Evolutionary conservation across 2,113 vertebrate species (phyloP), one percentile per base, ranked within the genome.

Genomic region (Syngnathus floridae): DNA sequence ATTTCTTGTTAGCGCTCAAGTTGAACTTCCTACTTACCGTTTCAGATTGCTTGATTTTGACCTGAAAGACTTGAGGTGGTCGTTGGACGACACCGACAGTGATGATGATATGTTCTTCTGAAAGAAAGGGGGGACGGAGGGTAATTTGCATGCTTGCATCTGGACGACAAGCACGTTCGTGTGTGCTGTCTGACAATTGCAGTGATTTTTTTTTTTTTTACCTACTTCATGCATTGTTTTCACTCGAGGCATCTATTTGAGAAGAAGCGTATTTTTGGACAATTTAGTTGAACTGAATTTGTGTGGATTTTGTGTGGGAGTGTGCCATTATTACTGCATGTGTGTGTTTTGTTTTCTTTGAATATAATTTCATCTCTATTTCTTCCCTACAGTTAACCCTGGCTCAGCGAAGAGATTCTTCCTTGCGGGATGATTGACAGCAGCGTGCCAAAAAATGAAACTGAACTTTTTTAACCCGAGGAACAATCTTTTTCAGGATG

Each of bases 31-130:
- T 91, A 91, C 72, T 58, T 82, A 17, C 90, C 86, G 56, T 98
- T 99, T 79, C 95, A 99, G 97, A 90, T 90, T 95, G 86, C 91
- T 99, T 93, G 95, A 94, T 87, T 92, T 98, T 93, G 91, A 93
- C 89, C 93, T 95, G 90, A 95, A 93, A 89, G 94, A 94, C 93
- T 98, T 93, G 96, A 94, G 90, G 90, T 99, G 95, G 97, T 92
- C 94, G 72, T 90, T 98, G 78, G 88, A 88, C 82, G 86, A 85
- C 80, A 77, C 68, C 91, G 94, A 67, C 91, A 94, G 94, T 91
- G 91, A 94, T 92, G 90, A 91, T 92, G 93, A 94, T 95, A 87
- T 95, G 77, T 95, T 98, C 95, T 94, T 96, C 94, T 98, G 93
- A 99, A 72, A 92, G 92, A 93, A 55, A 54, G 57, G 62, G 77